Conservation (phyloP, 2,888 invertebrate species). For the Andrena minutula region DNA sequence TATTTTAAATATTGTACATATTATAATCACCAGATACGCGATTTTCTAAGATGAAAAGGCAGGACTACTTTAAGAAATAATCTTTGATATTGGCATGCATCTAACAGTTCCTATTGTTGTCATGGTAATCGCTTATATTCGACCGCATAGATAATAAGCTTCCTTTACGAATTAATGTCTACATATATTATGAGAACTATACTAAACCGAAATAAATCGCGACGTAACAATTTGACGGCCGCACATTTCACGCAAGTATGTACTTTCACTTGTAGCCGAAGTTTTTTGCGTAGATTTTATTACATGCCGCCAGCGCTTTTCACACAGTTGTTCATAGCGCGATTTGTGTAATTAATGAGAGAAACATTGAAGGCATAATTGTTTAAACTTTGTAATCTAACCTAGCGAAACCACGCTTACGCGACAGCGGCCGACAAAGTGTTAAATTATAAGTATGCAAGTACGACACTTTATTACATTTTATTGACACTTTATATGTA, state of each 20-base stretch:
- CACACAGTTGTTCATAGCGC: no score
- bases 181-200: neutral
- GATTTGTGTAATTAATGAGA: no score
- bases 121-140: conserved; percentile 21
- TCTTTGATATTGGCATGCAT: conserved; percentile 1
- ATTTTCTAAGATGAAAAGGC: neutral
- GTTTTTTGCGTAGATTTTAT: no score
- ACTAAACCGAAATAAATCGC: conserved; percentile 28
- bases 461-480: neutral
- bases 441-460: conserved; percentile 31
- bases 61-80: conserved; percentile 9
- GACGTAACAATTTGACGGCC: conserved; percentile 1
- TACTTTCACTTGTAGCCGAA: no score
- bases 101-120: conserved; percentile 37
- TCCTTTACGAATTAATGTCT: conserved; percentile 12
- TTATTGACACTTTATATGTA: conserved; percentile 34
- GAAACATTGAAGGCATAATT: no score
- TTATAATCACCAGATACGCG: neutral
- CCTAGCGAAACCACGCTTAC: no score
- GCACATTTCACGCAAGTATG: no score
- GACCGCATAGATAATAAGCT: neutral
- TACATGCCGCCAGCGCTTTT: no score
- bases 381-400: no score
- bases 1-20: conserved; percentile 29
- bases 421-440: no score